Percentiles rank a stretch among this genome's conserved stretches.
phyloP scores from a whole-genome alignment of 1,140 invertebrate genomes.

The Prorops nasuta region DNA sequence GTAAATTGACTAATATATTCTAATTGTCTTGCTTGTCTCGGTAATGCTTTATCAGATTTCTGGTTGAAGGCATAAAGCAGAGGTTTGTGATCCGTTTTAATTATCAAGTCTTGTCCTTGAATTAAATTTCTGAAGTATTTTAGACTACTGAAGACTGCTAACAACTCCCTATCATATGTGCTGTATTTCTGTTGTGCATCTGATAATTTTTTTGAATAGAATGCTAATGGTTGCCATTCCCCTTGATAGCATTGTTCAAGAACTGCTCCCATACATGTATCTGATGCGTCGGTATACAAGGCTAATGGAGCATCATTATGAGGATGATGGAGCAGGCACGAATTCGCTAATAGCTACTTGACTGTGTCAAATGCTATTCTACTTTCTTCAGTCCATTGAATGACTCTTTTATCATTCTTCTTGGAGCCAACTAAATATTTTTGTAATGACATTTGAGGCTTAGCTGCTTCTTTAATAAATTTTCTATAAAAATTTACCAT shows the following conservation, averaged over 20 bases:
- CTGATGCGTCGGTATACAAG: constrained; percentile 14
- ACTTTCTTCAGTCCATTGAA: background rate
- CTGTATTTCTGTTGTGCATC: background rate
- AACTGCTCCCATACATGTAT: too few relatives aligned
- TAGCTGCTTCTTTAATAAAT: constrained; percentile 11
- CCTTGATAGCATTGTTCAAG: too few relatives aligned
- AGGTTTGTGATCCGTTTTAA: constrained; percentile 30
- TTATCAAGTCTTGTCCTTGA: too few relatives aligned
- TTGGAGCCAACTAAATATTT: background rate
- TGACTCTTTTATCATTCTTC: background rate
- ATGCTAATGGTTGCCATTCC: too few relatives aligned
- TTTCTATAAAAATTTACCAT: constrained; percentile 15
- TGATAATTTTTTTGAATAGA: background rate
- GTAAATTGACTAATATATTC: constrained; percentile 9
- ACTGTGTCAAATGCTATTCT: background rate
- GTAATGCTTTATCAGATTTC: background rate
- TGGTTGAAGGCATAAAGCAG: constrained; percentile 15
- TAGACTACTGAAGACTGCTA: background rate
- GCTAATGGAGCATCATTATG: background rate
- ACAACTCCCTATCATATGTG: background rate
- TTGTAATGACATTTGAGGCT: background rate
- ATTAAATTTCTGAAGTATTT: background rate
- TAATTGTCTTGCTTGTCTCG: constrained; percentile 8
- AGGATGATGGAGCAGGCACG: background rate
- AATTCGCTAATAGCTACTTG: background rate